Evolutionary conservation across 2,888 invertebrate species (phyloP).

Genomic region (Ethmia dodecea): DNA sequence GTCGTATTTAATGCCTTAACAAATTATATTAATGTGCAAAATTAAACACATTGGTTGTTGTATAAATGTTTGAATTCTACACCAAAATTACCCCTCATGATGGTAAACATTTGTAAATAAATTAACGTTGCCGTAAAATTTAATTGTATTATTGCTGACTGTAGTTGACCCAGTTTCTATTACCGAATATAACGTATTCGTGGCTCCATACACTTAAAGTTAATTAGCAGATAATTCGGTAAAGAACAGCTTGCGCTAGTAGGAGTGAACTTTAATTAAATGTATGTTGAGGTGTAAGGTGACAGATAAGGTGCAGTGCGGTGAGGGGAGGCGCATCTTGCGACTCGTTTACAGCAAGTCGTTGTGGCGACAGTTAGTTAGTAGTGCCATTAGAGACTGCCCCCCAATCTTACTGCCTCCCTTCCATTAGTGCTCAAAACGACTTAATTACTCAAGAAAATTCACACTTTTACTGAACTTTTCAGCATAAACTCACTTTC

Average conservation of each 20-base stretch:
- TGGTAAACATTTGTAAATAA: too few relatives aligned
- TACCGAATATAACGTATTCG: slow-evolving; percentile 10
- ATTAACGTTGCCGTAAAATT: too few relatives aligned
- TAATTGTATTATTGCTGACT: too few relatives aligned
- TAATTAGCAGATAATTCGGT: slow-evolving; percentile 44
- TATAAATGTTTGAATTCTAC: too few relatives aligned
- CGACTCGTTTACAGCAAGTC: slow-evolving; percentile 40
- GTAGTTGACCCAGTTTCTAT: slow-evolving; percentile 17
- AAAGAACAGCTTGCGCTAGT: slow-evolving; percentile 30
- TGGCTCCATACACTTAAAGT: slow-evolving; percentile 24
- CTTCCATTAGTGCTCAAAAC: slow-evolving; percentile 62
- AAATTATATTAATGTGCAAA: too few relatives aligned
- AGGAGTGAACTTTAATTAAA: slow-evolving; percentile 37
- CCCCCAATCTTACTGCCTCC: slow-evolving; percentile 36
- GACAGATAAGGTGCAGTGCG: slow-evolving; percentile 32
- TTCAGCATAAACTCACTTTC: background rate
- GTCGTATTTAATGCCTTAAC: too few relatives aligned
- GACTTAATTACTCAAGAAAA: slow-evolving; percentile 61
- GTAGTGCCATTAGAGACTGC: slow-evolving; percentile 59
- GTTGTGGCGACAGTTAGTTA: slow-evolving; percentile 63
- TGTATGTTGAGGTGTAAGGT: slow-evolving; percentile 37
- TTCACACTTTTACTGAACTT: slow-evolving; percentile 25
- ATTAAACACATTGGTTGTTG: too few relatives aligned
- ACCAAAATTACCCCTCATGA: too few relatives aligned
- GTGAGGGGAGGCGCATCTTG: slow-evolving; percentile 17